Evolutionary conservation across 2,113 vertebrate genomes (phyloP).

Genomic region (Lathamus discolor): DNA sequence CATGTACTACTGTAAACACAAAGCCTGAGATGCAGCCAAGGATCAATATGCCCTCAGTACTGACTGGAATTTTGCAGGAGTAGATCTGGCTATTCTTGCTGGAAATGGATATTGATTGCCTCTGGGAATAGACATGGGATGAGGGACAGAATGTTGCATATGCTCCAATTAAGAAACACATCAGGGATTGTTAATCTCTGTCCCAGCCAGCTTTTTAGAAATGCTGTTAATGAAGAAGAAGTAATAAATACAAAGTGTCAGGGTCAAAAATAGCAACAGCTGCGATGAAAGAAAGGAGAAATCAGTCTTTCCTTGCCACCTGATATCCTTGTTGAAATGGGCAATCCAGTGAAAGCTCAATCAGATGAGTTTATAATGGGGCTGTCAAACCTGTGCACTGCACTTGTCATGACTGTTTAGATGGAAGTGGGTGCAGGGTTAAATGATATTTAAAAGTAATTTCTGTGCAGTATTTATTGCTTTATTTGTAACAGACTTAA

Average conservation of each 20-base stretch:
- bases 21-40: background rate
- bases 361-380: accelerated
- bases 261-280: background rate
- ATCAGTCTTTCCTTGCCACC: background rate
- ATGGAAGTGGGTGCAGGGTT: background rate
- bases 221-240: background rate
- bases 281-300: background rate
- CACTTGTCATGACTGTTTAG: background rate
- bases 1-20: too few relatives aligned
- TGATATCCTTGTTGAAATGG: background rate
- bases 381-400: background rate
- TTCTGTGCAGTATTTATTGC: background rate
- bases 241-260: background rate
- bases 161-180: background rate
- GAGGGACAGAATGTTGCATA: accelerated
- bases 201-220: background rate
- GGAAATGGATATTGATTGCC: background rate
- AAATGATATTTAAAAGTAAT: background rate
- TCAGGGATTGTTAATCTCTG: background rate
- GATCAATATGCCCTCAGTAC: background rate
- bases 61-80: background rate
- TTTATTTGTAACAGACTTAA: background rate
- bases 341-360: background rate
- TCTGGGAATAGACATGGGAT: background rate
- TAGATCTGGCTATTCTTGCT: background rate